These are phyloP conservation scores for Aphelinus atriplicis DNA, from an alignment of 1,140 invertebrate genomes.

Conservation along the genomic window DNA sequence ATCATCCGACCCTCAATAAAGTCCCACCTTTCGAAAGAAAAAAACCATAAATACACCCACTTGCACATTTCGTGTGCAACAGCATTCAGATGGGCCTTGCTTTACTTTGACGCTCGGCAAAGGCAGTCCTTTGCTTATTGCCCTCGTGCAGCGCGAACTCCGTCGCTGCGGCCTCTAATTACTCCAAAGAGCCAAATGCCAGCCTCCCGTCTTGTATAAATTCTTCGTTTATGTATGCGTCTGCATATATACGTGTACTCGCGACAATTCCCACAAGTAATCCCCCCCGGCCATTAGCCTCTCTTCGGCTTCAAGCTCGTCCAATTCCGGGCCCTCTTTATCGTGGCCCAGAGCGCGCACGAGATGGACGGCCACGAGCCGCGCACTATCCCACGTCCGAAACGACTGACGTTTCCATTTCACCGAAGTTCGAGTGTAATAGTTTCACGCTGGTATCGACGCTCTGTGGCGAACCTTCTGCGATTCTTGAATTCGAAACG, in stretches of 20 bases:
- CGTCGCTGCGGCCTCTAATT: constrained; percentile 8
- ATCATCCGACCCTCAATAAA: too few species aligned
- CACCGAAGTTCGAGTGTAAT: constrained; percentile 13
- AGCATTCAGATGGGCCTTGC: too few species aligned
- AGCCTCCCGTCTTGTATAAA: not conserved
- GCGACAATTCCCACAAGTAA: too few species aligned
- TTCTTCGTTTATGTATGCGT: not conserved
- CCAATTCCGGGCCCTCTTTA: constrained; percentile 26
- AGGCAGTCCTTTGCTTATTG: too few species aligned
- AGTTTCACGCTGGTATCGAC: not conserved
- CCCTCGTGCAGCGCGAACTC: not conserved
- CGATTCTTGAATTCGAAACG: too few species aligned
- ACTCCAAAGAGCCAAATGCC: not conserved
- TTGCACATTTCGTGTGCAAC: too few species aligned
- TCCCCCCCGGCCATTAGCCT: not conserved
- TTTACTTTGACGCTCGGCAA: too few species aligned
- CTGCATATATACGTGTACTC: not conserved
- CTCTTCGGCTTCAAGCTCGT: constrained; percentile 16
- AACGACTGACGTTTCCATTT: constrained; percentile 28
- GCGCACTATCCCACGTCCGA: not conserved
- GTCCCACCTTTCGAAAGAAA: too few species aligned
- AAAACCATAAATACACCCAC: too few species aligned
- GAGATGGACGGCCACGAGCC: constrained; percentile 10
- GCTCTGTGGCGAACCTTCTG: too few species aligned
- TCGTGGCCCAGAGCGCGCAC: not conserved